These are phyloP conservation scores for Oncorhynchus tshawytscha DNA, from an alignment of 2,113 vertebrate species.

Conservation along the genomic window DNA sequence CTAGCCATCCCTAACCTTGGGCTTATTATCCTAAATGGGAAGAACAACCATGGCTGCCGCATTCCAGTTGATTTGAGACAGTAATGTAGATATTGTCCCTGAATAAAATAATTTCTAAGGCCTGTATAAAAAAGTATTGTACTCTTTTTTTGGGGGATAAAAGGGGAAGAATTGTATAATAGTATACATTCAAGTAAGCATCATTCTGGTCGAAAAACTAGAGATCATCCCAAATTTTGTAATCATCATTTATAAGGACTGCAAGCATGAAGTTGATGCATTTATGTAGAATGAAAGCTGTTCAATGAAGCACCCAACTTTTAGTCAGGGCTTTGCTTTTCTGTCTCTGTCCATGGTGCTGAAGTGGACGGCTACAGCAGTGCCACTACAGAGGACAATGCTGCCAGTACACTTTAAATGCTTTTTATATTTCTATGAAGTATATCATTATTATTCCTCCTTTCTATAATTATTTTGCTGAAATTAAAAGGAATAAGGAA, in stretches of 20 bases:
- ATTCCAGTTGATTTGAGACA: no score
- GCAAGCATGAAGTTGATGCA: background rate
- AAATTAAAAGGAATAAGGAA: background rate
- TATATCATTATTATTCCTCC: background rate
- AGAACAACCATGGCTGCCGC: no score
- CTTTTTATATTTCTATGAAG: background rate
- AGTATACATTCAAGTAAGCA: no score
- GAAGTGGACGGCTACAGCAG: slow-evolving; percentile 29
- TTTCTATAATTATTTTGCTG: background rate
- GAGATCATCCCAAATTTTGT: no score
- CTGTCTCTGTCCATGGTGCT: slow-evolving; percentile 66
- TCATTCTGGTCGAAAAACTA: no score
- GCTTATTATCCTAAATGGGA: slow-evolving; percentile 4
- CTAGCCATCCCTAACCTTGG: background rate
- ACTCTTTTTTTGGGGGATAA: no score
- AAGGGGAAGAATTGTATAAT: no score
- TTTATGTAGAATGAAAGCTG: background rate
- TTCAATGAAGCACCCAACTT: background rate
- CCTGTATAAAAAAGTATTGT: no score
- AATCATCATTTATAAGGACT: background rate
- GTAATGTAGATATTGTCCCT: no score
- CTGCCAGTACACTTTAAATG: background rate
- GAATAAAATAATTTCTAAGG: no score
- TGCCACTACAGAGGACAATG: background rate
- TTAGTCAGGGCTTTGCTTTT: background rate